Percentiles rank a stretch among this genome's conserved stretches.
Conservation (phyloP, 2,888 invertebrate genomes). For the Pasiphila rectangulata region DNA sequence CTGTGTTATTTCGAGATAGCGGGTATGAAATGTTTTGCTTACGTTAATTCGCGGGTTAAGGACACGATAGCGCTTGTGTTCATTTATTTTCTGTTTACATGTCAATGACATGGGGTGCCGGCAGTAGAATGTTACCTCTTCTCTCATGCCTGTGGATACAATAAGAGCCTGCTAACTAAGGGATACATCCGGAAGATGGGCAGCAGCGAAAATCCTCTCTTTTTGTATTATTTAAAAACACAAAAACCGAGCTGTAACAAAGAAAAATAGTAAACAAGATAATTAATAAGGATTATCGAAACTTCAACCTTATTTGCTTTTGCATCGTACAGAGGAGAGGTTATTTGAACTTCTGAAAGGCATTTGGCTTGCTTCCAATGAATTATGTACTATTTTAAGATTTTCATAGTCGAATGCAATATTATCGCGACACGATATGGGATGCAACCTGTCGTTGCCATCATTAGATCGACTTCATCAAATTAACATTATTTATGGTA, state of each 20-base stretch:
- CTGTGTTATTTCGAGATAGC: no score
- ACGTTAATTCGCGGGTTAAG: no score
- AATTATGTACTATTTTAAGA: constrained; percentile 2
- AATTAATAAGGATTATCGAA: not conserved
- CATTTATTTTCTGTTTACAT: no score
- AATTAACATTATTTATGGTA: not conserved
- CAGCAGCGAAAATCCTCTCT: no score
- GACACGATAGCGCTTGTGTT: no score
- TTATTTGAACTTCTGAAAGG: constrained; percentile 1
- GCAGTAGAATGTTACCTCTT: no score
- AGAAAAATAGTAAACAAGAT: not conserved
- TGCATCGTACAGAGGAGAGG: not conserved
- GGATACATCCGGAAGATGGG: no score
- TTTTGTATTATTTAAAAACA: no score
- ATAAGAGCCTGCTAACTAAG: no score
- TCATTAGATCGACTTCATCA: not conserved
- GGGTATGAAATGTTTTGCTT: no score
- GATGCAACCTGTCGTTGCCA: not conserved
- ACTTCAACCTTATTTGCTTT: not conserved
- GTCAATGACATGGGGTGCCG: no score
- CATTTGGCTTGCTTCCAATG: not conserved
- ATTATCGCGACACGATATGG: not conserved
- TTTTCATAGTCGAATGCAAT: constrained; percentile 2
- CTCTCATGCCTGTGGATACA: no score
- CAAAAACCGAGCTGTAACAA: not conserved